Base-by-base conservation (phyloP, 2,888 invertebrate species). In the Caenorhabditis afra region DNA sequence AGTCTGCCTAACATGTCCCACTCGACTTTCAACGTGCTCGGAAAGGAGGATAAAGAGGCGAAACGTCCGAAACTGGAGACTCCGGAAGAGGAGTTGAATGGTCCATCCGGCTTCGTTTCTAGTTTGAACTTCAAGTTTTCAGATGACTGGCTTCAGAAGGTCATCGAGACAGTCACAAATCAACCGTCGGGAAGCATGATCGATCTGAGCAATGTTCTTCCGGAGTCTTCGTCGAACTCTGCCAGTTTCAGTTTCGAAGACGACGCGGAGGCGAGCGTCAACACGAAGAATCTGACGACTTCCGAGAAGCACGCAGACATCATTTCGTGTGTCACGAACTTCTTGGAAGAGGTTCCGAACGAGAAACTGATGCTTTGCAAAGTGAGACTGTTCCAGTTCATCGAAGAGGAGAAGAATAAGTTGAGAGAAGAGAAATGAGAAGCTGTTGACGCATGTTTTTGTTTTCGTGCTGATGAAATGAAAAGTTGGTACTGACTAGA, bases 341-440 rank as follows among this genome's bases (percentile, higher is more conserved):
- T 62, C 44, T 18, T 62, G n/a, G 67, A 75, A n/a, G 49, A 45
- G 12, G 61, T 75, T 45, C 67, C 66, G 7, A 61, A 67, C 14
- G 67, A 75, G 14, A 67, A 75, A 18, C 20, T 75, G 8, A 75
- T 75, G 75, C 22, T 75, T 23, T 47, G 50, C 47, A 68, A 76
- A 64, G 76, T 76, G 10, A 23, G 68, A 37, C 37, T 75, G 29
- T 75, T 76, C 39, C 76, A 76, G 44, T 76, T 76, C 16, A 62
- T 76, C 4, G 57, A 76, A 37, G 55, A 45, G 11, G 76, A 76
- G 22, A 68, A 68, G 53, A 35, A 47, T 8, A 23, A 52, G 23
- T n/a, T 76, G 39, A 62, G 29, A 29, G 45, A 44, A 12, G 67
- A 53, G 44, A 61, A 45, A 47, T 37, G 22, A 44, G 22, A 11